Percentiles rank a stretch among this genome's conserved stretches.
These are phyloP conservation scores for Laspeyria flexula DNA, from an alignment of 2,888 invertebrate genomes.

Conservation along the genomic window DNA sequence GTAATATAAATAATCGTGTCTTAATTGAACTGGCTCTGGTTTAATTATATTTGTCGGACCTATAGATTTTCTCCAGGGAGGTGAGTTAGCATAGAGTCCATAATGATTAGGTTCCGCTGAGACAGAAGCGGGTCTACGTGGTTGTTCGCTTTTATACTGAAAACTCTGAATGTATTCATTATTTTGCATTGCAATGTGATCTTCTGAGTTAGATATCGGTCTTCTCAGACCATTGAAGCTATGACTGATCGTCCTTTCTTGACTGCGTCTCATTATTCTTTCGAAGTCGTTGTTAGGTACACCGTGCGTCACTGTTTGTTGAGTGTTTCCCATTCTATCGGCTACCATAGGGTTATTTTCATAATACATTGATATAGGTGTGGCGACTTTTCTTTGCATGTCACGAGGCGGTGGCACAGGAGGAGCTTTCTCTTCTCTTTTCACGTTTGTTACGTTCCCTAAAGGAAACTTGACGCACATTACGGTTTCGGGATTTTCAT, in stretches of 20 bases:
- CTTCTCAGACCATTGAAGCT: constrained; percentile 77
- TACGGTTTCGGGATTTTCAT: constrained; percentile 74
- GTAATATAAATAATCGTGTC: constrained; percentile 87
- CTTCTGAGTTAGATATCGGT: constrained; percentile 82
- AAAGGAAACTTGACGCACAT: constrained; percentile 84
- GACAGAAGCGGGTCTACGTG: constrained; percentile 79
- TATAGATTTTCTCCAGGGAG: constrained; percentile 72
- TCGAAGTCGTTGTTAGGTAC: constrained; percentile 81
- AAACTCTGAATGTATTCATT: constrained; percentile 71
- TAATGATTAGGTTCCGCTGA: constrained; percentile 82
- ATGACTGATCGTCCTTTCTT: constrained; percentile 75
- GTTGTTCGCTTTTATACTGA: constrained; percentile 71
- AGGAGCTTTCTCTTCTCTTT: constrained; percentile 84
- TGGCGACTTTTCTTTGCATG: constrained; percentile 87
- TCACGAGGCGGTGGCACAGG: constrained; percentile 94
- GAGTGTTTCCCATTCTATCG: constrained; percentile 61
- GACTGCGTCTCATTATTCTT: constrained; percentile 80
- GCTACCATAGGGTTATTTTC: constrained; percentile 70
- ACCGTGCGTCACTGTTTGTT: constrained; percentile 67
- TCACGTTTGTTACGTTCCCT: constrained; percentile 76
- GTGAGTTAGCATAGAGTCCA: constrained; percentile 72
- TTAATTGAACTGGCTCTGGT: constrained; percentile 73
- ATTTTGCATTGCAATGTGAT: constrained; percentile 83
- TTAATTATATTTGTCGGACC: constrained; percentile 64
- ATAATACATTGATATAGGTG: constrained; percentile 81